Evolutionary conservation across 2,797 vertebrate species (phyloP), one percentile per base, ranked within the genome.

Genomic region (Rachycentron canadum): DNA sequence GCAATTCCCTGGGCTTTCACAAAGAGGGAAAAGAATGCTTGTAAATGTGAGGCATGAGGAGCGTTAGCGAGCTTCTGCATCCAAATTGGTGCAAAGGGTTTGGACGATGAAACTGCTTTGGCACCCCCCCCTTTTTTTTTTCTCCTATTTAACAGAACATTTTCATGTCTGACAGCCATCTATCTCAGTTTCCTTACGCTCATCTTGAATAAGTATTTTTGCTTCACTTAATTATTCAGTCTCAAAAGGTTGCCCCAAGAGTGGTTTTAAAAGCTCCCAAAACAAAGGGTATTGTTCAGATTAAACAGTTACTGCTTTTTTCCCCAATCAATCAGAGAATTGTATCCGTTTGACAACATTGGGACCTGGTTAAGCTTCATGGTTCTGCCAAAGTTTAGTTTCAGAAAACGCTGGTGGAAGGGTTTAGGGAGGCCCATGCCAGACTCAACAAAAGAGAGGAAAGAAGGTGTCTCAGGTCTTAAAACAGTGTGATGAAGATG

Each of bases 41-140:
- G 89, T 94, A 92, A 93, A 93, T 84, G 57, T 1, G 50, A 89
- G 59, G 64, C 64, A 73, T 50, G 65, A 79, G 74, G 63, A 83
- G 61, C 64, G 59, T 84, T 71, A 53, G 56, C 3, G 3, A 78
- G 79, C 72, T 77, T 57, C 78, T 62, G 57, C 34, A 13, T 82
- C 76, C 83, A 88, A 85, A 84, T 65, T 56, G 73, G 63, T 87
- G 76, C 82, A 50, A 68, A 75, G 57, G 62, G 50, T 76, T 32
- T 53, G 68, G 66, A 84, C 70, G 77, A 82, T 63, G 36, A 56
- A 65, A 70, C 30, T 34, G n/a, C 30, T 87, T 72, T 91, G 87
- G 88, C 85, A 78, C 62, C 2, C 36, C 23, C 28, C 19, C 12
- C 10, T 8, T 63, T 55, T 41, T 73, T 59, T 76, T 69, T 58